phyloP scores from a whole-genome alignment of 2,113 vertebrate species.

The Fulmarus glacialis region DNA sequence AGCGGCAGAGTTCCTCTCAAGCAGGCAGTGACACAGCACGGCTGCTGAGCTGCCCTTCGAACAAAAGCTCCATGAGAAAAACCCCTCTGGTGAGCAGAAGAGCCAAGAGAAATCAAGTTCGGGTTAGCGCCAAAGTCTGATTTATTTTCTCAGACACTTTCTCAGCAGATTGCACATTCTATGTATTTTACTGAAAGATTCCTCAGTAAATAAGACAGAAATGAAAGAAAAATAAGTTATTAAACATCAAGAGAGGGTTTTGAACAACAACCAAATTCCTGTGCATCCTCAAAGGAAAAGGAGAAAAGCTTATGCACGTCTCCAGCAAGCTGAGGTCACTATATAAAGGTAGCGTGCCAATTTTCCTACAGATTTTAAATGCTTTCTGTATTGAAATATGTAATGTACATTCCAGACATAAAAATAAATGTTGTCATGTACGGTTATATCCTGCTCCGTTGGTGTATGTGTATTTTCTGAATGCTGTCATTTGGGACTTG shows the following conservation, averaged over 20 bases:
- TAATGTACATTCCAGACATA: neutral
- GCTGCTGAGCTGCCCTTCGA: neutral
- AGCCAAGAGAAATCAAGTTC: conserved; percentile 11
- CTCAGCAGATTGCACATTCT: neutral
- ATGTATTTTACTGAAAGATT: neutral
- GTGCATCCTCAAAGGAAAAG: neutral
- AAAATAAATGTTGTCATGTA: neutral
- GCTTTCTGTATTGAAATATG: neutral
- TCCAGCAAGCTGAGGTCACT: neutral
- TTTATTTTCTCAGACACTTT: neutral
- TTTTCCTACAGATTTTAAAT: neutral
- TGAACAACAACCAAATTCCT: neutral
- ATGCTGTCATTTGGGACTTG: neutral
- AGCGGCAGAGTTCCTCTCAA: neutral
- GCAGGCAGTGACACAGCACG: neutral
- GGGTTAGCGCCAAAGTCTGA: neutral
- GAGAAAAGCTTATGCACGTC: neutral
- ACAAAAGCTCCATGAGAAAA: neutral
- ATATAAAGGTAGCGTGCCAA: neutral
- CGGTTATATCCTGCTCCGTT: neutral
- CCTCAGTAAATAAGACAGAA: neutral
- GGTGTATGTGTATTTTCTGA: neutral
- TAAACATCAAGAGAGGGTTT: neutral
- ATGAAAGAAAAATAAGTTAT: neutral
- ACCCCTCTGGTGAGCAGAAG: neutral